Evolutionary conservation across 2,113 vertebrate species (phyloP).

Genomic region (Xenopus tropicalis): DNA sequence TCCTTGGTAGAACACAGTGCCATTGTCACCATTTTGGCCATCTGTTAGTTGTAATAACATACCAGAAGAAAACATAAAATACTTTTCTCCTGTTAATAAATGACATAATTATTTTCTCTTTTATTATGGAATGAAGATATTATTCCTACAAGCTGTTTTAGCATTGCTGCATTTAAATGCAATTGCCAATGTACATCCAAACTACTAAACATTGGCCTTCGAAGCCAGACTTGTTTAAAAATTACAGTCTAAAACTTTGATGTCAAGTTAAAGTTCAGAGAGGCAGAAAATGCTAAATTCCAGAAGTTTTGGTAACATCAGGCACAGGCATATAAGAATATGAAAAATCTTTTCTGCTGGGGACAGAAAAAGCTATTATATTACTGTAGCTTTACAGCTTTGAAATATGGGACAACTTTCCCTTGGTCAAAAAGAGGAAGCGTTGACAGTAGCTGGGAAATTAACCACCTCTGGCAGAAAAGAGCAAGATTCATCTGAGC

Average conservation of each 20-base stretch:
- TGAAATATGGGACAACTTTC: conserved; percentile 21
- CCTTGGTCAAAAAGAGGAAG: conserved; percentile 11
- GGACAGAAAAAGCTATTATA: conserved; percentile 41
- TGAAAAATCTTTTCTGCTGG: conserved; percentile 42
- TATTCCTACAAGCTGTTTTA: too few species aligned
- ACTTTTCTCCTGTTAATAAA: too few species aligned
- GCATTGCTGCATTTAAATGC: too few species aligned
- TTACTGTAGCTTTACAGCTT: conserved; percentile 37
- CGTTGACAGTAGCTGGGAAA: conserved; percentile 23
- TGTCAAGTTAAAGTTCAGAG: conserved; percentile 23
- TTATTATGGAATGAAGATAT: too few species aligned
- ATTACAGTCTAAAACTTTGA: conserved; percentile 27
- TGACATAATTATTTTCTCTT: too few species aligned
- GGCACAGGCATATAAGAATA: conserved; percentile 39
- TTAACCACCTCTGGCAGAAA: conserved; percentile 28
- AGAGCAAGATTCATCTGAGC: conserved; percentile 14
- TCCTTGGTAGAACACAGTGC: too few species aligned
- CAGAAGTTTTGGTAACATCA: conserved; percentile 27
- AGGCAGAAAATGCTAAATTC: conserved; percentile 31
- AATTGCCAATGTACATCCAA: too few species aligned
- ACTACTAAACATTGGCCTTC: too few species aligned
- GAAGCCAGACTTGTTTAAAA: too few species aligned
- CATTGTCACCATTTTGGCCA: too few species aligned
- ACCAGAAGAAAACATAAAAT: too few species aligned
- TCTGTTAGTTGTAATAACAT: too few species aligned